Evolutionary conservation across 2,113 vertebrate species (phyloP), one percentile per base, ranked within the genome.

Genomic region (Sapayoa aenigma): DNA sequence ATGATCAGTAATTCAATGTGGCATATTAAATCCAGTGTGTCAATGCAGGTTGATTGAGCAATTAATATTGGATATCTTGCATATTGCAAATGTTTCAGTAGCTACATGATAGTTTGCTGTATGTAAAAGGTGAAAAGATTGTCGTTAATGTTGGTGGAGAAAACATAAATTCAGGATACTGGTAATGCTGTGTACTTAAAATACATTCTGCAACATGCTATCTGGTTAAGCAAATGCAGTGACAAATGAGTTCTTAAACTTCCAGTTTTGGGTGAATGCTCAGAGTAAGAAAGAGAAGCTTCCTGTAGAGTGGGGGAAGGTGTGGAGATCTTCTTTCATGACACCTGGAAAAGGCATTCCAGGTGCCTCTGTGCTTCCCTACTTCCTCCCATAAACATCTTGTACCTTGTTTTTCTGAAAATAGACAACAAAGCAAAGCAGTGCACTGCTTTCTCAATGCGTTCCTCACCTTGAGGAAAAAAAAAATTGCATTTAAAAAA

Each of bases 11-110:
- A 95, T 87, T 81, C 75, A 60, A 4, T 47, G 24, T 87, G 93
- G 46, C 87, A 14, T 87, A 67, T 94, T 95, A 95, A 96, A 91
- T 91, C 52, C 87, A 62, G 6, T 67, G 63, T 95, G 82, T 91
- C 85, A 77, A 4, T 85, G 46, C 67, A 94, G 87, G 69, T 58
- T 94, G 87, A 72, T 79, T 47, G 66, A 82, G 52, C 67, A 90
- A 81, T 95, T 97, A 91, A 87, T 87, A 49, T 31, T 58, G 39
- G 59, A 6, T 69, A 35, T 91, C 73, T 58, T 80, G 60, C 87
- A 35, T 76, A 67, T 19, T 66, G 42, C 55, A 66, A 1, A 41
- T 67, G 46, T 50, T 59, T 91, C 39, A 18, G 71, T 93, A 74
- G 69, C 55, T 79, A 9, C 3, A 1, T 77, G 89, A 50, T 14